Evolutionary conservation across 2,113 vertebrate genomes (phyloP), one percentile per base, ranked within the genome.

Genomic region (Pterophyllum scalare): DNA sequence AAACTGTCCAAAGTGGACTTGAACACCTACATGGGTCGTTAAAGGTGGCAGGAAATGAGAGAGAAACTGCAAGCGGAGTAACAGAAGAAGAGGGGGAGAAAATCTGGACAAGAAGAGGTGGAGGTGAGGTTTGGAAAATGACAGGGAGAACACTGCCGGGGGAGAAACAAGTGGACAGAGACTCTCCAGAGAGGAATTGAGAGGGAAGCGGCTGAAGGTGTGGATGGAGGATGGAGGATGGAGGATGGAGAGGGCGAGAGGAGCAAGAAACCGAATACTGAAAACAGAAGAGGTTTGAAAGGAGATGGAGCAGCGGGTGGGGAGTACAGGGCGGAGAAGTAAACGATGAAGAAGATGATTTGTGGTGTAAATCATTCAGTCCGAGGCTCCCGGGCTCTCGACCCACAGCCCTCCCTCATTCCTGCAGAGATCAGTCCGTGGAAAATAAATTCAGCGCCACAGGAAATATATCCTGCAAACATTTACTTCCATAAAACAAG

Each of bases 141-240:
- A 40, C 17, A 75, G 70, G 7, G 64, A 49, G 62, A 31, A 60
- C 60, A 74, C 13, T 17, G 28, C 26, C 40, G 9, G 57, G 26
- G n/a, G 57, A 75, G 26, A 38, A n/a, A 24, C 0, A 31, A 60
- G 26, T 3, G 14, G 24, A 77, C 26, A 11, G 4, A 49, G 65
- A 49, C 0, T 2, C 20, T 70, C 28, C 64, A 4, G 64, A 70
- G 43, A 78, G 33, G 35, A 22, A 59, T 35, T 4, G 17, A 59
- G 31, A 52, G 6, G 7, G 15, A 19, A 49, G 40, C 43, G 35
- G 24, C 31, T 82, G 31, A 40, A 56, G 58, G 9, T 28, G 70
- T 22, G 57, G 58, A 65, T 20, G 0, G 11, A 0, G 1, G 13
- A 2, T 35, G 0, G 11, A 0, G 1, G 13, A 2, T 35, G 35